Evolutionary conservation across 2,113 vertebrate species (phyloP).

Genomic region (Oplegnathus fasciatus): DNA sequence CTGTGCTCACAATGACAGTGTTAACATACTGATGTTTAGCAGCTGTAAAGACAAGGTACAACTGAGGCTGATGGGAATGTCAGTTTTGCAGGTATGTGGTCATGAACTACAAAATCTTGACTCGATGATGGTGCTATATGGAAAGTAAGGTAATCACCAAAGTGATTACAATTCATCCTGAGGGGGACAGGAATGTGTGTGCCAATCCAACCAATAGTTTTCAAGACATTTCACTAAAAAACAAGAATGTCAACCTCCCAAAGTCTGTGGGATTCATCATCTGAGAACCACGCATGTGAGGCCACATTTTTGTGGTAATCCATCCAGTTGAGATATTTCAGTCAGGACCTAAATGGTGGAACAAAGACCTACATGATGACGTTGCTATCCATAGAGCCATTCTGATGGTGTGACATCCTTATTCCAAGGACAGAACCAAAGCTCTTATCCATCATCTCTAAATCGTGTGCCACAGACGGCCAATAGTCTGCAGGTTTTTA

Average conservation of each 20-base stretch:
- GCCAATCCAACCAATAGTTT: background rate
- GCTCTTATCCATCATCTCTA: background rate
- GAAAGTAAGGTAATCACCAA: background rate
- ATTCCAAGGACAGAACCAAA: no score
- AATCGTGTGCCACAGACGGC: background rate
- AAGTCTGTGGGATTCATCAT: background rate
- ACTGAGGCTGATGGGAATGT: background rate
- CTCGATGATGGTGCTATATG: background rate
- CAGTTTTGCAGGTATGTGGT: background rate
- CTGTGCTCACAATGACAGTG: no score
- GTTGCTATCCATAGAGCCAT: background rate
- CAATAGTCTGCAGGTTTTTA: background rate
- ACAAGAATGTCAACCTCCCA: background rate
- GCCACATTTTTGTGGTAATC: background rate
- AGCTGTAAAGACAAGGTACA: background rate
- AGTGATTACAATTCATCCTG: background rate
- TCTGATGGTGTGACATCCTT: background rate
- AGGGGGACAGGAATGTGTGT: background rate
- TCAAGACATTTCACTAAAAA: background rate
- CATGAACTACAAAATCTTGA: background rate
- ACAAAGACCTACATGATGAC: background rate
- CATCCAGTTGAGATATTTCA: background rate
- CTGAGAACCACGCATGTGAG: background rate
- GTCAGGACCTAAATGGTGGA: background rate
- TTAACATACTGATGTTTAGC: background rate